Evolutionary conservation across 2,888 invertebrate genomes (phyloP), one percentile per base, ranked within the genome.

Genomic region (Diaphora mendica): DNA sequence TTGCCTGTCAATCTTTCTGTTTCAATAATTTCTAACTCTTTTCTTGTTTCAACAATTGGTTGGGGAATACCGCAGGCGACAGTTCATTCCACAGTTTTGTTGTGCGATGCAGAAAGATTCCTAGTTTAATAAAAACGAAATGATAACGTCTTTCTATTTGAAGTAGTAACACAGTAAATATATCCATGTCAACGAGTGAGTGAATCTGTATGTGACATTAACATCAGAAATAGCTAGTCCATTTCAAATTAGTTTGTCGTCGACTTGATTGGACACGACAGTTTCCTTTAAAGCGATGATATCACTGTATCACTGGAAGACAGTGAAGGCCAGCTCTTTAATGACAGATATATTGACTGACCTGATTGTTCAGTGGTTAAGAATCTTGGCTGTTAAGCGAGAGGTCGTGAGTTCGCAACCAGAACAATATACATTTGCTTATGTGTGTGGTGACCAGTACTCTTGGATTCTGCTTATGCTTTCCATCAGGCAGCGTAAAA

Each of bases 271-370:
- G 55, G 20, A 44, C 39, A n/a, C n/a, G 59, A 73, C 70, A 48
- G 70, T 66, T 70, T 73, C 73, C 73, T 73, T 66, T 51, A 68
- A 73, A 65, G 30, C 55, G 73, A 39, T 35, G 42, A 35, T 30
- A 68, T 33, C 70, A 55, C 15, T 73, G 65, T 70, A 59, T 66
- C 48, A 69, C 69, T 44, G 30, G 15, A 67, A 70, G 44, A 33
- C 48, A 35, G 15, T 55, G 51, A 71, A 55, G 66, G 51, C 17
- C 51, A 65, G 26, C 26, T 42, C 26, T 55, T 39, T 35, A 44
- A 48, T 70, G 70, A 48, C 30, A 3, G 44, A 33, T 35, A 42
- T 0, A 70, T 3, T 30, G 20, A 42, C 62, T 5, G 17, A 17
- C 20, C 20, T 48, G 5, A 20, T 7, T 23, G 23, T 51, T 17